Percentiles rank a stretch among this genome's conserved stretches.
Evolutionary conservation across 2,888 invertebrate species (phyloP).

Genomic region (Balanococcus diminutus): DNA sequence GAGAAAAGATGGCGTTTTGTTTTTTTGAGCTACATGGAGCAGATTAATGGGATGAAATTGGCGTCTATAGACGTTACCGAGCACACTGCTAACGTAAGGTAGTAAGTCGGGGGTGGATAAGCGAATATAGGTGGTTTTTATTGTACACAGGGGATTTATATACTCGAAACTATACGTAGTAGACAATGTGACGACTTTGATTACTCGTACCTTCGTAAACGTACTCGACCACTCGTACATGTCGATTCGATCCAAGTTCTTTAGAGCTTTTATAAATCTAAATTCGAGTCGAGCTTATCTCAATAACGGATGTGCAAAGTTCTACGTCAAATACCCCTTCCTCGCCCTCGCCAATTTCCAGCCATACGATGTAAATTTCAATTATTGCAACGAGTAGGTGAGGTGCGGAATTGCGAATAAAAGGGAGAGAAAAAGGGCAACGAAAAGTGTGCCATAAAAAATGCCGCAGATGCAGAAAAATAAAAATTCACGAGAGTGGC

Average conservation of each 20-base stretch:
- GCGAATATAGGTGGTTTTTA: background rate
- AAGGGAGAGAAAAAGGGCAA: too few species aligned
- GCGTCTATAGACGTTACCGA: background rate
- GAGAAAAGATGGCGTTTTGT: slow-evolving; percentile 9
- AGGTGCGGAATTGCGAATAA: too few species aligned
- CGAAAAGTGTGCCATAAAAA: too few species aligned
- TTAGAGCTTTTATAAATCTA: background rate
- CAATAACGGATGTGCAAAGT: background rate
- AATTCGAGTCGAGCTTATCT: background rate
- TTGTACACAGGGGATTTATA: background rate
- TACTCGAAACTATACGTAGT: too few species aligned
- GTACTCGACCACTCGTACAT: too few species aligned
- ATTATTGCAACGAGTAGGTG: too few species aligned
- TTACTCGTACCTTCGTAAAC: too few species aligned
- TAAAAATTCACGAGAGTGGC: background rate
- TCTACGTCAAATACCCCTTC: background rate
- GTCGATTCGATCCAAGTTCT: background rate
- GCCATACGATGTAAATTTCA: too few species aligned
- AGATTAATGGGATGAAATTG: background rate
- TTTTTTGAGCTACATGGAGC: slow-evolving; percentile 18
- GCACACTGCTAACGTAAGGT: background rate
- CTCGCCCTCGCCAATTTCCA: too few species aligned
- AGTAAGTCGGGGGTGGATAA: background rate
- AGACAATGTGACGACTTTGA: too few species aligned
- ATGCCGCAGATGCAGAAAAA: background rate